Percentiles rank a stretch among this genome's conserved stretches.
phyloP scores from a whole-genome alignment of 2,888 invertebrate species.

The Apoda limacodes region DNA sequence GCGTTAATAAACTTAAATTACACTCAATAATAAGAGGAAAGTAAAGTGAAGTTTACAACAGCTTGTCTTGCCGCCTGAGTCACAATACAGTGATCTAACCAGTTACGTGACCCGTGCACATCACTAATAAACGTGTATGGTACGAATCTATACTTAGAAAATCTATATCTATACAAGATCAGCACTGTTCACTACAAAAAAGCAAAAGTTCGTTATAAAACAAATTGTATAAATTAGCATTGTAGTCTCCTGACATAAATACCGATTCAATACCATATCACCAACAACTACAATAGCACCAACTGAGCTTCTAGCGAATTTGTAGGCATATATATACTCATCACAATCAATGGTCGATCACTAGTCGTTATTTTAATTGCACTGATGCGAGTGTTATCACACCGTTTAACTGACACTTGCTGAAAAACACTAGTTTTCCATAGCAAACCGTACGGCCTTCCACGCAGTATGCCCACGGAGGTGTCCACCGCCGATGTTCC shows the following conservation, averaged over 20 bases:
- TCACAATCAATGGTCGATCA: constrained; percentile 9
- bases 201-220: too few relatives aligned
- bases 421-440: constrained; percentile 15
- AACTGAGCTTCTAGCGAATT: constrained; percentile 12
- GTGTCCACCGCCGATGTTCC: constrained; percentile 20
- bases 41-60: too few relatives aligned
- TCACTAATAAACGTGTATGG: too few relatives aligned
- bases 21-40: too few relatives aligned
- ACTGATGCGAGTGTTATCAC: constrained; percentile 14
- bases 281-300: constrained; percentile 17
- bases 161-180: too few relatives aligned
- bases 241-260: constrained; percentile 14
- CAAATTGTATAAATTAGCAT: too few relatives aligned
- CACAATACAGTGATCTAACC: too few relatives aligned
- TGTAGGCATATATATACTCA: constrained; percentile 19
- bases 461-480: constrained; percentile 7
- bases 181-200: too few relatives aligned
- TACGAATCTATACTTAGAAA: too few relatives aligned
- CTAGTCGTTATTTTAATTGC: constrained; percentile 13
- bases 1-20: too few relatives aligned
- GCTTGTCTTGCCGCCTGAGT: too few relatives aligned
- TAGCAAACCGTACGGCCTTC: constrained; percentile 19
- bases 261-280: constrained; percentile 13
- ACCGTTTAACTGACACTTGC: constrained; percentile 11
- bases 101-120: too few relatives aligned